A percentile compares a stretch with the other conserved stretches of the same genome.
These are phyloP conservation scores for Syndactyla subalaris DNA, from an alignment of 2,797 vertebrate species.

Conservation along the genomic window DNA sequence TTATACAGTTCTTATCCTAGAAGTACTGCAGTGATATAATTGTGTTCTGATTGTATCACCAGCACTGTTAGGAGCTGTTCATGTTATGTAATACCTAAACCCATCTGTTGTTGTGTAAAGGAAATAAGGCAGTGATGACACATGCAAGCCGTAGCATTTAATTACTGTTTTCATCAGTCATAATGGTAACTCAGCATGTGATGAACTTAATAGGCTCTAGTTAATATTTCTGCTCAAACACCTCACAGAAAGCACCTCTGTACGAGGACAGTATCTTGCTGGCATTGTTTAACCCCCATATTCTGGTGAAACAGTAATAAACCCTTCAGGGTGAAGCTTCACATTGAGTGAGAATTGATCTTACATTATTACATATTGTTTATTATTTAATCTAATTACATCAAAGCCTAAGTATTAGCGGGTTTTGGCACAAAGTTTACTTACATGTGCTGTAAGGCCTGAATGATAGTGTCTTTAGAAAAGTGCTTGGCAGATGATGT, in stretches of 20 bases:
- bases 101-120: conserved; percentile 30
- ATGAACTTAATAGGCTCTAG: background rate
- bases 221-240: conserved; percentile 6
- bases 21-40: background rate
- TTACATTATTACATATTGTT: background rate
- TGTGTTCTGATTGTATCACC: background rate
- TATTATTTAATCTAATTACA: background rate
- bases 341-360: background rate
- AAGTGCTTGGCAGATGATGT: rapidly evolving
- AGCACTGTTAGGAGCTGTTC: background rate
- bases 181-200: conserved; percentile 8
- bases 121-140: conserved; percentile 8
- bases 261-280: background rate
- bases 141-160: background rate
- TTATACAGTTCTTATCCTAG: background rate
- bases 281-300: background rate
- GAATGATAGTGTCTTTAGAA: background rate
- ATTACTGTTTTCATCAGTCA: conserved; percentile 26
- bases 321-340: background rate
- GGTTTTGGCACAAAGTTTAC: background rate
- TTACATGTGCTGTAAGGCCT: background rate
- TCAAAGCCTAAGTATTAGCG: background rate
- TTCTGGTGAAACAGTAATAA: background rate
- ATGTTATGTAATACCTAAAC: background rate
- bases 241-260: background rate